A percentile compares a stretch with the other conserved stretches of the same genome.
phyloP scores from a whole-genome alignment of 2,797 vertebrate genomes.

The Myripristis murdjan region DNA sequence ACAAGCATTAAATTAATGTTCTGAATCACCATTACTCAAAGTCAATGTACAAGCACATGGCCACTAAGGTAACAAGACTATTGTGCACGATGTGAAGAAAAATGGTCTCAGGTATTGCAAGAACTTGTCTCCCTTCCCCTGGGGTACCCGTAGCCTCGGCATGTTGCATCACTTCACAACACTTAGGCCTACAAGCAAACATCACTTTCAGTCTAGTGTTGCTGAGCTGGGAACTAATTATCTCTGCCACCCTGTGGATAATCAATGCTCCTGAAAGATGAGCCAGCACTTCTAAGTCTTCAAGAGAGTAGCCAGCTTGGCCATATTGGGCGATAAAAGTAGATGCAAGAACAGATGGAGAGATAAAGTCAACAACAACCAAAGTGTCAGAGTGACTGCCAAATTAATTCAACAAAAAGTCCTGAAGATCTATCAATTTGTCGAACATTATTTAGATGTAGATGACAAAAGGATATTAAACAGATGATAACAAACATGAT shows the following conservation, averaged over 20 bases:
- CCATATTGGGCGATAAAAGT: slow-evolving; percentile 63
- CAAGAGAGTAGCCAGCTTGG: slow-evolving; percentile 67
- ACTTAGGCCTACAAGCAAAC: slow-evolving; percentile 54
- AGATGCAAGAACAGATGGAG: slow-evolving; percentile 68
- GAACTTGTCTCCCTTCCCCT: slow-evolving; percentile 47
- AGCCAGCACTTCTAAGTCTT: slow-evolving; percentile 76
- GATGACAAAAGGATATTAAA: slow-evolving; percentile 35
- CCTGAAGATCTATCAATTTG: background rate
- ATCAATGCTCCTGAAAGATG: slow-evolving; percentile 82
- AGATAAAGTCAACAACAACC: background rate
- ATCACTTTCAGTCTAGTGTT: slow-evolving; percentile 57
- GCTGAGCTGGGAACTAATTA: slow-evolving; percentile 81
- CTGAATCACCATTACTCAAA: no score
- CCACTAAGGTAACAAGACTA: background rate
- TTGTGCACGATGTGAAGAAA: slow-evolving; percentile 23
- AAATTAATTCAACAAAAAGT: slow-evolving; percentile 27
- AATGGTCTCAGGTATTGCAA: slow-evolving; percentile 40
- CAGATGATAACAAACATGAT: slow-evolving; percentile 38
- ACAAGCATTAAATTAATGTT: background rate
- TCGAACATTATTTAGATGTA: slow-evolving; percentile 7
- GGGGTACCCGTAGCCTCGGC: slow-evolving; percentile 36
- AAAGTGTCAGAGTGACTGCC: slow-evolving; percentile 11
- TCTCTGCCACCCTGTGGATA: slow-evolving; percentile 72
- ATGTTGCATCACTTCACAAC: slow-evolving; percentile 55
- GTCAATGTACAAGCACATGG: background rate